Base-by-base conservation (phyloP, 1,140 invertebrate genomes). In the Paralvinella palmiformis region DNA sequence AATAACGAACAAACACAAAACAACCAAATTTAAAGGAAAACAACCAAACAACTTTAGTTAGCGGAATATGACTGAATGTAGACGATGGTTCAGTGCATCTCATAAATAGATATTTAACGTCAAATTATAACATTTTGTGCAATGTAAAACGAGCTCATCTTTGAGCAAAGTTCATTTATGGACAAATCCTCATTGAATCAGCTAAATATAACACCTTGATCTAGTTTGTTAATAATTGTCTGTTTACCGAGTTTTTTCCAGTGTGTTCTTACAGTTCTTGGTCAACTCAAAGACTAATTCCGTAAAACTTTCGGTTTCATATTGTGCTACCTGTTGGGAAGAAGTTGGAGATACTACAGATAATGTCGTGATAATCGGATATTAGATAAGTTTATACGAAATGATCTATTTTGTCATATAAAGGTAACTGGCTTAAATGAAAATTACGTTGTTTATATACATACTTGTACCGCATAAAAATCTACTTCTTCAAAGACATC, bases 281-380 rank as follows among this genome's bases (percentile, higher is more conserved):
- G 95, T 94, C 58, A 98, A 84, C 75, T 95, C 91, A 31, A 93
- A 85, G 29, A 97, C 93, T 64, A 97, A 84, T 75, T 97, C 94
- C 7, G 94, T 97, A 76, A 97, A 97, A 0, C 94, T 95, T 78
- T 94, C 92, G 78, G 97, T 94, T 79, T 98, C 94, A 83, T 93
- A 91, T 86, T 96, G 92, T 0, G 94, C 94, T 36, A 97, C 91
- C 91, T 93, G 27, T 2, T 10, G 17, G 33, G 10, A 7, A n/a
- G 13, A 35, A 24, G 33, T 3, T 32, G 13, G 48, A 52, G 31
- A 52, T 52, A 52, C 2, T 3, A 22, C 13, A 52, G 13, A 29
- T 22, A 52, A 22, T 52, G n/a, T 20, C 1, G 45, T 17, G 31
- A 20, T 6, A 2, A 22, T n/a, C 48, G 4, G 31, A 17, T 20